Evolutionary conservation across 2,888 invertebrate species (phyloP).

Genomic region (Pasiphila rectangulata): DNA sequence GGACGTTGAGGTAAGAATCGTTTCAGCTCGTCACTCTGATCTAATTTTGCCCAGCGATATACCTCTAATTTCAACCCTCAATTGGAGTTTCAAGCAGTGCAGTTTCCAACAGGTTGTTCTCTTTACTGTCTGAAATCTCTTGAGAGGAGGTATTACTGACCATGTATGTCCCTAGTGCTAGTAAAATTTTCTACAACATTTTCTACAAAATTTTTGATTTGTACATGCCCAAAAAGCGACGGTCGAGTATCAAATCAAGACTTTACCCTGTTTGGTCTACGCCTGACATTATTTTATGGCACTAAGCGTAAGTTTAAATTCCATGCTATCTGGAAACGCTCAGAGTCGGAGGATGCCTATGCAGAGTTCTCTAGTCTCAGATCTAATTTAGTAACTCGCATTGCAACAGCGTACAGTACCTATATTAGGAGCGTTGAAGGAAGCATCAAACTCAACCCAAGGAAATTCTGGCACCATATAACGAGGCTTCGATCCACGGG

Average conservation of each 20-base stretch:
- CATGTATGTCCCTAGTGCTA: too few relatives aligned
- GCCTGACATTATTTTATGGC: too few relatives aligned
- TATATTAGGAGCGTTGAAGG: background rate
- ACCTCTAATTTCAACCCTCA: too few relatives aligned
- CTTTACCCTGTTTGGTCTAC: background rate
- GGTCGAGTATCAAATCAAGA: background rate
- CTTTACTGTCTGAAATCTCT: too few relatives aligned
- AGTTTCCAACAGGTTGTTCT: too few relatives aligned
- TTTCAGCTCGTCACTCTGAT: too few relatives aligned
- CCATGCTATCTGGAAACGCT: background rate
- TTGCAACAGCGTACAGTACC: background rate
- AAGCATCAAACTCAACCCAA: background rate
- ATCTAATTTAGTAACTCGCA: background rate
- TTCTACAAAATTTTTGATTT: background rate
- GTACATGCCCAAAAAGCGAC: background rate
- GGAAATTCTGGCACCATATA: background rate
- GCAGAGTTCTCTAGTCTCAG: background rate
- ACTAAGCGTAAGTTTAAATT: background rate
- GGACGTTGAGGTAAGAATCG: too few relatives aligned
- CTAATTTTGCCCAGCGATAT: too few relatives aligned
- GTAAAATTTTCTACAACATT: too few relatives aligned
- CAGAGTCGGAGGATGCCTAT: background rate
- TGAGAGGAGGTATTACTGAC: too few relatives aligned
- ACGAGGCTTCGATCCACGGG: background rate
- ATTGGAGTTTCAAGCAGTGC: too few relatives aligned